Evolutionary conservation across 2,113 vertebrate genomes (phyloP).

Genomic region (Vidua macroura): DNA sequence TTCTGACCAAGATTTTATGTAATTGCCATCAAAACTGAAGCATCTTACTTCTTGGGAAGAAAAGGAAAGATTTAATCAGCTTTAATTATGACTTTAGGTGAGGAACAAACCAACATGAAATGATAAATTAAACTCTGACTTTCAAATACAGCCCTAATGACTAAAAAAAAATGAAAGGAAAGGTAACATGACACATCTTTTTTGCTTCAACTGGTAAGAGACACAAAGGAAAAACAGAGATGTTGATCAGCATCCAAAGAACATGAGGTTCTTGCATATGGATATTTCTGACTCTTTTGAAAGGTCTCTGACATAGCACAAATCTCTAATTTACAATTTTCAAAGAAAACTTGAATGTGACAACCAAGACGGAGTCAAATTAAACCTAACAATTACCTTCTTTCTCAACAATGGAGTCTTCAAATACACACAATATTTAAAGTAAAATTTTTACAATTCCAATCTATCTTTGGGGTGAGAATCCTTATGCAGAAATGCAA

Average conservation of each 20-base stretch:
- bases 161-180: neutral
- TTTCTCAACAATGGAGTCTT: neutral
- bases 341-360: neutral
- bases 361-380: neutral
- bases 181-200: constrained; percentile 6
- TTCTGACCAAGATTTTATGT: neutral
- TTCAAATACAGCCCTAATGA: neutral
- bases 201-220: neutral
- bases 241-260: constrained; percentile 33
- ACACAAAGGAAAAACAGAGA: neutral
- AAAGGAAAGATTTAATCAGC: neutral
- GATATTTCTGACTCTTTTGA: constrained; percentile 19
- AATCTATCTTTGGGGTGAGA: neutral
- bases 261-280: constrained; percentile 4
- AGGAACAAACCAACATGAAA: neutral
- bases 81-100: neutral
- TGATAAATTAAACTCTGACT: neutral
- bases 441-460: neutral
- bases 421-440: neutral
- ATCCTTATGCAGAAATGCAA: neutral
- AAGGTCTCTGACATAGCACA: constrained; percentile 17
- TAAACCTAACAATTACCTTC: neutral
- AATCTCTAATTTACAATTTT: neutral
- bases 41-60: neutral
- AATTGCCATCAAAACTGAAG: neutral